phyloP scores from a whole-genome alignment of 2,113 vertebrate genomes.

The Pollimyrus isidori region DNA sequence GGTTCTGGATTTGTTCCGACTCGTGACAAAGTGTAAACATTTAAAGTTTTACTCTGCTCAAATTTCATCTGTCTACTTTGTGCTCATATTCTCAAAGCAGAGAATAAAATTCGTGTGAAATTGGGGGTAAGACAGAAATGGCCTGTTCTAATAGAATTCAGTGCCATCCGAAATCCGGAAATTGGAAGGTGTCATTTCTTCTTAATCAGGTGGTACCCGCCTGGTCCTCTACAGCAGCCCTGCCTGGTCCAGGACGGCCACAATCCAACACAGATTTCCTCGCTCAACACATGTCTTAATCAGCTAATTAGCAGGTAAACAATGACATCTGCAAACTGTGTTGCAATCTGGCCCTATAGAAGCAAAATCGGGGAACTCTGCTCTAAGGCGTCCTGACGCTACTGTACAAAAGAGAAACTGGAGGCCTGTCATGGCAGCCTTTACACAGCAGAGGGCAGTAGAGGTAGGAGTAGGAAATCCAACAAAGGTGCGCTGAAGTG shows the following conservation, averaged over 20 bases:
- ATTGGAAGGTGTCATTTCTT: background rate
- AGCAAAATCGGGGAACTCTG: background rate
- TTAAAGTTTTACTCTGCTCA: background rate
- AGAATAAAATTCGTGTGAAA: background rate
- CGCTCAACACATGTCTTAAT: background rate
- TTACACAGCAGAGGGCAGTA: slow-evolving; percentile 41
- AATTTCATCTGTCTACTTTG: background rate
- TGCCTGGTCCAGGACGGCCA: background rate
- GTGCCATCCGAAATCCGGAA: background rate
- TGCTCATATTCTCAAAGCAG: background rate
- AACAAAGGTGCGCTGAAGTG: slow-evolving; percentile 71
- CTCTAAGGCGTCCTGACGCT: slow-evolving; percentile 67
- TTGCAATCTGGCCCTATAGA: background rate
- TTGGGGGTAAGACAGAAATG: background rate
- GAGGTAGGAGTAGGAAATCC: slow-evolving; percentile 52
- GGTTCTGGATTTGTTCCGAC: background rate
- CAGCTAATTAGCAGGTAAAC: background rate
- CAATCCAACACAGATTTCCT: too few species aligned
- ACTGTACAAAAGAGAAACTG: slow-evolving; percentile 69
- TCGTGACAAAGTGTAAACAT: background rate
- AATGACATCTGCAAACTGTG: background rate
- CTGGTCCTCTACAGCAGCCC: background rate
- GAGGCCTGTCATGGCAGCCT: slow-evolving; percentile 44
- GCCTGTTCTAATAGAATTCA: background rate
- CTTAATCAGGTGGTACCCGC: background rate